Evolutionary conservation across 2,113 vertebrate genomes (phyloP).

Genomic region (Lucifuga dentata): DNA sequence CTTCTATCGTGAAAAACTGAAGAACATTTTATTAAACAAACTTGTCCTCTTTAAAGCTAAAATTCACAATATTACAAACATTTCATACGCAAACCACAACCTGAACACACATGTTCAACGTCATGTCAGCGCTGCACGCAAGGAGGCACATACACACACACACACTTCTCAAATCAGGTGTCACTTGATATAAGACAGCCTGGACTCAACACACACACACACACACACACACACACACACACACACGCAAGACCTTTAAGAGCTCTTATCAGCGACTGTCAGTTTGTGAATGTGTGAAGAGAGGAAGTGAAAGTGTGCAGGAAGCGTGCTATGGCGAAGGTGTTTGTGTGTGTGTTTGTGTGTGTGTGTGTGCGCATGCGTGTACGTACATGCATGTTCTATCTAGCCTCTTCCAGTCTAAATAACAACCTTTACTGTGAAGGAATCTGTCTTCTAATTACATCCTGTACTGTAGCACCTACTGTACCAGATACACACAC

Average conservation of each 20-base stretch:
- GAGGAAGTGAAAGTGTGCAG: slow-evolving; percentile 17
- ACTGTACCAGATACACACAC: neutral
- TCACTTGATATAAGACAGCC: slow-evolving; percentile 35
- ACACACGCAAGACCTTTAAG: slow-evolving; percentile 34
- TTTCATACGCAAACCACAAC: too few species aligned
- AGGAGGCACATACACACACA: too few species aligned
- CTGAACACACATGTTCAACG: too few species aligned
- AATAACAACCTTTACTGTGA: neutral
- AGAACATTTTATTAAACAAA: too few species aligned
- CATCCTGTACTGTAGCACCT: neutral
- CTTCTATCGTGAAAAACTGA: too few species aligned
- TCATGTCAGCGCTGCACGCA: neutral
- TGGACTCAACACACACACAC: slow-evolving; percentile 9
- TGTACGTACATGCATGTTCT: too few species aligned
- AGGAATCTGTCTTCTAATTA: neutral
- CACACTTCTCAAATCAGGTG: slow-evolving; percentile 50
- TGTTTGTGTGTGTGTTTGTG: neutral
- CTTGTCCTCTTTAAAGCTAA: too few species aligned
- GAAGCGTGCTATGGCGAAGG: neutral
- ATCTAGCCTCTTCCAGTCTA: neutral
- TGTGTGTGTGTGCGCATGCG: neutral
- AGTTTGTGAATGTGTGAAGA: slow-evolving; percentile 40
- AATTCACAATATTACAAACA: too few species aligned
- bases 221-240: slow-evolving; percentile 6
- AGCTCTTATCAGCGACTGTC: slow-evolving; percentile 55